Base-by-base conservation (phyloP, 2,797 vertebrate genomes). In the Crenuchus spilurus region DNA sequence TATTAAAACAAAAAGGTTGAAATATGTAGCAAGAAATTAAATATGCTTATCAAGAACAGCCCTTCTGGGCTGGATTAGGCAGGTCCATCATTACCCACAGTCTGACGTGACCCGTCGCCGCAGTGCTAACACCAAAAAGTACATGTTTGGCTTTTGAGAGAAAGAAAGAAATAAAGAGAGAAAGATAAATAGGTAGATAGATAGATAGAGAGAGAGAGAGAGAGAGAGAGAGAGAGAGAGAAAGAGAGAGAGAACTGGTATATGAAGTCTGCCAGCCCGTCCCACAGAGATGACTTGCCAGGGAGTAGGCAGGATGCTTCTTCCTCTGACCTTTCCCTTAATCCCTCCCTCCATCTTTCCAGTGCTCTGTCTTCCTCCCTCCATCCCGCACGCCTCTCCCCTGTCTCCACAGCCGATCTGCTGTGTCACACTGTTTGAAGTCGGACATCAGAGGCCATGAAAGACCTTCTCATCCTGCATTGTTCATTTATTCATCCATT, bases 391-490 rank as follows among this genome's bases (percentile, higher is more conserved):
- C 66, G 57, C 63, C 57, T 42, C 71, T 72, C 57, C 24, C 42
- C 55, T 51, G 52, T 63, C 61, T 61, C 73, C 55, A 28, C 42
- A 58, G 63, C 74, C 55, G 37, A 70, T 82, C 54, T 37, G 64
- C 68, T 73, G 73, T 61, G 57, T 77, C 69, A 63, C 62, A 2
- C n/a, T 62, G 78, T 82, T 84, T 82, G 80, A 84, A 82, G 82
- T 81, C 77, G 73, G 80, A 88, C 84, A 87, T 90, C 84, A 85
- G 83, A 90, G 83, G 76, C 82, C 70, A 72, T 76, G 75, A 84
- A 84, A 80, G 83, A 79, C 87, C 62, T 65, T 74, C 55, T 58
- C 57, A 63, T 78, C 76, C 80, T 70, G 69, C 57, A 75, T 72
- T 81, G 80, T 70, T 82, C 70, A 81, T 78, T 81, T 81, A 78